Percentiles rank a stretch among this genome's conserved stretches.
These are phyloP conservation scores for Cetoscarus ocellatus DNA, from an alignment of 2,797 vertebrate genomes.

Conservation along the genomic window DNA sequence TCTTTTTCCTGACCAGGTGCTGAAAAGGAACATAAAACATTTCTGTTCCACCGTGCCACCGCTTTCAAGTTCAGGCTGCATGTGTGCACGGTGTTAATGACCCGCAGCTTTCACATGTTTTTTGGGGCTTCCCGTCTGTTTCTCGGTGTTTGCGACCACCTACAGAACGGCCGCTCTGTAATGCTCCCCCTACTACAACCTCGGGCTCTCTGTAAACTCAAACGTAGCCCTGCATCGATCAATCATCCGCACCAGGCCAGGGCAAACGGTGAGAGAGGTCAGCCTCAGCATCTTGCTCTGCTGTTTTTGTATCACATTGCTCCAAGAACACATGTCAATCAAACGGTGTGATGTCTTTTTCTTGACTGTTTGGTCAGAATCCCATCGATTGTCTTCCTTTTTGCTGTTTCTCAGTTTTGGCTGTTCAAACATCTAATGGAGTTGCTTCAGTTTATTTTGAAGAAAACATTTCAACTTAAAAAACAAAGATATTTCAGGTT, in stretches of 20 bases:
- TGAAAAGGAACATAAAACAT: conserved; percentile 78
- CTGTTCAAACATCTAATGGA: too few species aligned
- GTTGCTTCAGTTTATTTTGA: too few species aligned
- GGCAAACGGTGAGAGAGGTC: conserved; percentile 55
- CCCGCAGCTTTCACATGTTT: conserved; percentile 53
- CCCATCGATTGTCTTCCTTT: conserved; percentile 9
- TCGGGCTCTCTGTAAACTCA: conserved; percentile 36
- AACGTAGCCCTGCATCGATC: conserved; percentile 35
- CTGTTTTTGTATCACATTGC: conserved; percentile 38
- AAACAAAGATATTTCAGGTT: too few species aligned
- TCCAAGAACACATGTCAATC: conserved; percentile 45
- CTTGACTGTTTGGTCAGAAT: conserved; percentile 8
- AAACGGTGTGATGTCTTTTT: conserved; percentile 46
- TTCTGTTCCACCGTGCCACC: conserved; percentile 58
- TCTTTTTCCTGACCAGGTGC: conserved; percentile 68
- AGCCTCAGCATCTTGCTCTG: conserved; percentile 29
- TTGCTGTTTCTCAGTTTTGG: neutral
- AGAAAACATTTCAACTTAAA: too few species aligned
- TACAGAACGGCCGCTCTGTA: conserved; percentile 50
- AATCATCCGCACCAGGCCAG: conserved; percentile 45
- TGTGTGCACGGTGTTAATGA: conserved; percentile 65
- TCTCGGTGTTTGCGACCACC: conserved; percentile 74
- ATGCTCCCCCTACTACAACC: conserved; percentile 33
- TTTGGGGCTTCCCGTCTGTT: conserved; percentile 55
- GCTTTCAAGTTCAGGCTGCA: conserved; percentile 58